Percentiles rank a stretch among this genome's conserved stretches.
These are phyloP conservation scores for Rafetus swinhoei DNA, from an alignment of 2,113 vertebrate species.

Conservation along the genomic window DNA sequence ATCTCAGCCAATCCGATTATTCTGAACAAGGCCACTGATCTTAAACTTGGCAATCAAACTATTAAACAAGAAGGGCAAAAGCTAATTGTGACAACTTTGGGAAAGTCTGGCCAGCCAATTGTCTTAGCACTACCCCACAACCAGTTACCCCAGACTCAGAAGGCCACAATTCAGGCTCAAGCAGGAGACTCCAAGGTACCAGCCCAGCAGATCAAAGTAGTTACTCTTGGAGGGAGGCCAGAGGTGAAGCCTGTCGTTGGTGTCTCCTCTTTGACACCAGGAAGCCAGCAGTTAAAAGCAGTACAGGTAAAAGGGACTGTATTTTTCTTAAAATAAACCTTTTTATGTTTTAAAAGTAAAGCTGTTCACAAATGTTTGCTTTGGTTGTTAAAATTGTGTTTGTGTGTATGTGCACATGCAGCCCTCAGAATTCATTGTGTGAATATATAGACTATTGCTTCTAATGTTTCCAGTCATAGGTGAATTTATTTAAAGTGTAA, in stretches of 20 bases:
- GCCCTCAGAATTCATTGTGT: neutral
- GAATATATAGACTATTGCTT: constrained; percentile 44
- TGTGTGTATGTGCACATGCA: neutral
- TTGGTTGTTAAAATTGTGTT: constrained; percentile 26
- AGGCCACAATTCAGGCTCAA: constrained; percentile 80
- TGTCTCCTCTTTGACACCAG: constrained; percentile 81
- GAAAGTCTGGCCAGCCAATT: constrained; percentile 93
- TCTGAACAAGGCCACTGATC: constrained; percentile 90
- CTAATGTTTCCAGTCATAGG: constrained; percentile 26
- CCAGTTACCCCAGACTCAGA: constrained; percentile 78
- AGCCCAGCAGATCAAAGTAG: constrained; percentile 92
- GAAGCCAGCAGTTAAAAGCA: constrained; percentile 93
- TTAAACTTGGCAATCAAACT: constrained; percentile 83
- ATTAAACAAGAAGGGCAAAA: constrained; percentile 95
- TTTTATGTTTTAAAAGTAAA: constrained; percentile 40
- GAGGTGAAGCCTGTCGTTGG: constrained; percentile 91
- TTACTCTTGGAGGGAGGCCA: constrained; percentile 89
- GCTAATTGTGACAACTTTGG: constrained; percentile 91
- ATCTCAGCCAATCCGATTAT: constrained; percentile 93
- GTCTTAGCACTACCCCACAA: constrained; percentile 91
- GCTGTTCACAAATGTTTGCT: constrained; percentile 40
- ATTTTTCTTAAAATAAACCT: neutral
- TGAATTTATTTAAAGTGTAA: constrained; percentile 20
- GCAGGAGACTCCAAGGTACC: constrained; percentile 84
- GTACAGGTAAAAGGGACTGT: constrained; percentile 88